Percentiles rank a stretch among this genome's conserved stretches.
Conservation (phyloP, 2,113 vertebrate species). For the Neodontobutis hainanensis region DNA sequence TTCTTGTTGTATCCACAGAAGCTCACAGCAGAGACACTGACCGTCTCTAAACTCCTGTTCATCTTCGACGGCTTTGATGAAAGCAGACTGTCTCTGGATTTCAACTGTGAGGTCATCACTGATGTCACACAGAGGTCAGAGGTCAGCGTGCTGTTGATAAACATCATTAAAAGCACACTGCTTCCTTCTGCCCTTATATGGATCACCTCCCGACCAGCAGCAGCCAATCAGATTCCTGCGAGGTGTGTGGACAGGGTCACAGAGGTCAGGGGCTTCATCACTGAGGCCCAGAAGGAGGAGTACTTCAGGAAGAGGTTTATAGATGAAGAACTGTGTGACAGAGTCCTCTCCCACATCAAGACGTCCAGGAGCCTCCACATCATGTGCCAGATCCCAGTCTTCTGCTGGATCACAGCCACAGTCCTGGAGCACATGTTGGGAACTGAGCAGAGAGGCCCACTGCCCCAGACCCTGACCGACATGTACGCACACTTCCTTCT, state of each 20-base stretch:
- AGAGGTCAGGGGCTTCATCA: slow-evolving; percentile 3
- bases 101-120: background rate
- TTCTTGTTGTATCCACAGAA: background rate
- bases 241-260: background rate
- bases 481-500: background rate
- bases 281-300: background rate
- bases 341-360: background rate
- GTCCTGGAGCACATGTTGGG: slow-evolving; percentile 3
- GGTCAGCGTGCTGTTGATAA: background rate
- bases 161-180: background rate
- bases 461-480: slow-evolving; percentile 2
- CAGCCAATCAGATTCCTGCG: slow-evolving; percentile 2
- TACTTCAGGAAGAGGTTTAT: slow-evolving; percentile 7
- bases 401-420: slow-evolving; percentile 5
- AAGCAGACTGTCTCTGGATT: background rate
- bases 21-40: background rate
- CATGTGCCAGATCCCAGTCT: slow-evolving; percentile 7
- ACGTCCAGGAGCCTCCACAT: background rate
- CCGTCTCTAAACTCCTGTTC: background rate
- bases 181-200: slow-evolving; percentile 6
- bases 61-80: background rate
- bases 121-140: background rate
- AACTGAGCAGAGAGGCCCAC: background rate
- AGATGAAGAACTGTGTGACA: background rate
- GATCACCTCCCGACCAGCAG: slow-evolving; percentile 4